Conservation (phyloP, 2,888 invertebrate species). For the Empis stercorea region DNA sequence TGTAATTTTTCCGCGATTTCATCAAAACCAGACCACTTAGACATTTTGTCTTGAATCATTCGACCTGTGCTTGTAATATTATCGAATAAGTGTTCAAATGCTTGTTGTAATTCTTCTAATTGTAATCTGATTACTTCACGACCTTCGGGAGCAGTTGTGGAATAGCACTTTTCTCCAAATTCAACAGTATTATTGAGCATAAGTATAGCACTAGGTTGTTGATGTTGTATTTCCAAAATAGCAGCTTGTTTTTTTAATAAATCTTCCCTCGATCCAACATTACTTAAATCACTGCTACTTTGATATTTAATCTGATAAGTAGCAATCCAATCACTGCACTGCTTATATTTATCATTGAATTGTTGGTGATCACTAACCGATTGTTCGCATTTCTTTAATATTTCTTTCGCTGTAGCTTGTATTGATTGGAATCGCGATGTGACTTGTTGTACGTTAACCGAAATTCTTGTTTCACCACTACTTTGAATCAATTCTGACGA, state of each 20-base stretch:
- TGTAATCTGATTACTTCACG: slow-evolving; percentile 73
- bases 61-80: slow-evolving; percentile 63
- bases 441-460: slow-evolving; percentile 79
- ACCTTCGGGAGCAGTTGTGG: slow-evolving; percentile 76
- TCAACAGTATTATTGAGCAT: slow-evolving; percentile 75
- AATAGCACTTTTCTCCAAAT: slow-evolving; percentile 74
- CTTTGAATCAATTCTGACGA: slow-evolving; percentile 73
- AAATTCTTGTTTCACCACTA: slow-evolving; percentile 74
- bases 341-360: slow-evolving; percentile 71
- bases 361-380: slow-evolving; percentile 67
- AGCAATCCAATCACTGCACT: slow-evolving; percentile 69
- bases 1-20: slow-evolving; percentile 67
- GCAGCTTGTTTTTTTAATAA: slow-evolving; percentile 55
- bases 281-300: slow-evolving; percentile 47
- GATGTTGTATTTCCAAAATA: slow-evolving; percentile 58
- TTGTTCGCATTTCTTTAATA: slow-evolving; percentile 85
- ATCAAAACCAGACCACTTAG: slow-evolving; percentile 82
- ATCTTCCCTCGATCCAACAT: slow-evolving; percentile 53
- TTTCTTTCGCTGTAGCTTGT: slow-evolving; percentile 76
- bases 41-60: slow-evolving; percentile 69
- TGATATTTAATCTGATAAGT: slow-evolving; percentile 60
- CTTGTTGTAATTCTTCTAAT: slow-evolving; percentile 69
- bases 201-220: slow-evolving; percentile 60
- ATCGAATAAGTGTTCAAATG: slow-evolving; percentile 70
- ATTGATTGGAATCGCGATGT: slow-evolving; percentile 82